Base-by-base conservation (phyloP, 2,888 invertebrate genomes). In the Allophyes oxyacanthae region DNA sequence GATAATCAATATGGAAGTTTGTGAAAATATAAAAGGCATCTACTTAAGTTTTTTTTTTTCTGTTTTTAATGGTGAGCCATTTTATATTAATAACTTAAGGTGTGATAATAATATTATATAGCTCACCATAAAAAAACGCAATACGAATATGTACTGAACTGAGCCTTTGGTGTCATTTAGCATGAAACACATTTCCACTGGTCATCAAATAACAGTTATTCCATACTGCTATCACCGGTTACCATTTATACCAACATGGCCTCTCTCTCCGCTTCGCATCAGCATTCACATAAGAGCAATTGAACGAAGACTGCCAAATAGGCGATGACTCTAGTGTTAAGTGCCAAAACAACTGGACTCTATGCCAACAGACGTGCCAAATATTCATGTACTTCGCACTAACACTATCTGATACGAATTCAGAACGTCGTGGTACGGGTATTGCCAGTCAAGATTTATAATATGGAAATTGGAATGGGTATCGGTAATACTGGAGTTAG, bases 251-350 rank as follows among this genome's bases (percentile, higher is more conserved):
- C 26, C 32, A 34, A 32, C 40, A 34, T 9, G 33, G 37, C 15
- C 25, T 41, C 56, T 72, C 61, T 59, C 52, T 37, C 43, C 54
- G 50, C 55, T 62, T 64, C 55, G 72, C 77, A 85, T 83, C 84
- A 87, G 84, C 83, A 75, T 76, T 80, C 73, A 79, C 77, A 67
- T 86, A 85, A 86, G 79, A 75, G 38, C 78, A 38, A 70, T 72
- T 60, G 79, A 60, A 78, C 83, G 73, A 85, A 84, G 86, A 86
- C 78, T 87, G 89, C 90, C 89, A 89, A 90, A 89, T 87, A 76
- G 85, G 72, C 83, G 63, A 70, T 78, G 82, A 78, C 78, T 83
- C 67, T 78, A 28, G 78, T 79, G 78, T 75, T 82, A 80, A 84
- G 75, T 81, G 86, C 83, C 84, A 85, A 83, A 77, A 81, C 79